Conservation (phyloP, 2,888 invertebrate genomes). For the Bugulina stolonifera region DNA sequence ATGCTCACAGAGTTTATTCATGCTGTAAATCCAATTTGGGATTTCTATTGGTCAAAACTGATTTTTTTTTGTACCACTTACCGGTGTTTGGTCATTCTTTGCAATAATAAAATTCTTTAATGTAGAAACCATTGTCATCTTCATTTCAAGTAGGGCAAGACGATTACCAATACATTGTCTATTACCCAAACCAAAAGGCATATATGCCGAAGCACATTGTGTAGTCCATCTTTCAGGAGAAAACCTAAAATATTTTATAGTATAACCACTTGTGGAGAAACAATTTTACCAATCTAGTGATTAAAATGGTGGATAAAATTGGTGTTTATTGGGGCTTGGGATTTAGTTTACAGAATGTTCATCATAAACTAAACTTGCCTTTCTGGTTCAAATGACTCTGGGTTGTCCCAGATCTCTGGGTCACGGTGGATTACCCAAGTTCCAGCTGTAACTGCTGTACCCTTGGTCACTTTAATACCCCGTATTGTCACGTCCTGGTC, state of each 20-base stretch:
- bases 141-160: conserved; percentile 14
- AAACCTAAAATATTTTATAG: conserved; percentile 7
- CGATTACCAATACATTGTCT: conserved; percentile 20
- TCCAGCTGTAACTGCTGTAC: neutral
- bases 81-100: conserved; percentile 4
- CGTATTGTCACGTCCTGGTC: neutral
- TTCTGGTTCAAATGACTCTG: neutral
- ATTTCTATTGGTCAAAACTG: no score
- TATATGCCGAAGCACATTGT: neutral
- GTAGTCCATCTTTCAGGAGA: neutral
- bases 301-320: neutral
- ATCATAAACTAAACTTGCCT: neutral
- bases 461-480: neutral
- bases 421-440: conserved; percentile 11
- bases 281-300: neutral
- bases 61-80: neutral
- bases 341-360: neutral
- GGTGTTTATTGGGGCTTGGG: neutral
- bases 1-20: no score
- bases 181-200: conserved; percentile 19
- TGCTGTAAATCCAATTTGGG: no score
- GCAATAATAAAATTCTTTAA: neutral
- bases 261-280: neutral
- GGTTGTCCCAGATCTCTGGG: conserved; percentile 10
- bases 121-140: conserved; percentile 20